Evolutionary conservation across 1,140 invertebrate genomes (phyloP).

Genomic region (Chironomus striatipennis): DNA sequence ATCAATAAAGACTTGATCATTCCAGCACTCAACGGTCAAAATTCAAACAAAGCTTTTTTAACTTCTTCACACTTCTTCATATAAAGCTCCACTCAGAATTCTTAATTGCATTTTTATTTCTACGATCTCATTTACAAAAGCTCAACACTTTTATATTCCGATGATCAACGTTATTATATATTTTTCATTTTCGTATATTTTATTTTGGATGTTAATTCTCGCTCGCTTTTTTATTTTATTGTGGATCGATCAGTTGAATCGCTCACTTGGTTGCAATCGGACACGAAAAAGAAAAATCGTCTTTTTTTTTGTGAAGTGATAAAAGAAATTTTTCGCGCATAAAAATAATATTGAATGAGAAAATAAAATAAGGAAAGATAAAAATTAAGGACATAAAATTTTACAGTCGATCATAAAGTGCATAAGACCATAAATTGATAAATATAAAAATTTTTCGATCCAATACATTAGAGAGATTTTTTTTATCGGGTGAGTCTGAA

Average conservation of each 20-base stretch:
- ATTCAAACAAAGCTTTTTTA: background rate
- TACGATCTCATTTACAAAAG: background rate
- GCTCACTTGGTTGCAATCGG: background rate
- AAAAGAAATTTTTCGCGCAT: background rate
- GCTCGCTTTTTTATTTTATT: background rate
- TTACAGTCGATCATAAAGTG: slow-evolving; percentile 4
- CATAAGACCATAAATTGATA: background rate
- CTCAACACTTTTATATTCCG: background rate
- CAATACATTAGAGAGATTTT: too few relatives aligned
- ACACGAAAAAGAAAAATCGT: background rate
- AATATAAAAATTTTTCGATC: too few relatives aligned
- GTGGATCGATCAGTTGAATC: slow-evolving; percentile 20
- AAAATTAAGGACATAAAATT: background rate
- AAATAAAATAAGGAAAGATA: background rate
- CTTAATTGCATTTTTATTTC: background rate
- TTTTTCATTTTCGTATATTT: background rate
- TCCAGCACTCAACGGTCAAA: background rate
- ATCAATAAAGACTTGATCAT: too few relatives aligned
- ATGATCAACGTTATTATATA: background rate
- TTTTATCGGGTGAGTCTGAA: background rate
- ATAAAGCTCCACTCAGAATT: background rate
- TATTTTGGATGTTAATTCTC: slow-evolving; percentile 24
- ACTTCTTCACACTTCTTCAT: background rate
- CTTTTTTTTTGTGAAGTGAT: too few relatives aligned
- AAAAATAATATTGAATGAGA: background rate